Base-by-base conservation (phyloP, 2,888 invertebrate genomes). In the Sarcophaga carnaria region DNA sequence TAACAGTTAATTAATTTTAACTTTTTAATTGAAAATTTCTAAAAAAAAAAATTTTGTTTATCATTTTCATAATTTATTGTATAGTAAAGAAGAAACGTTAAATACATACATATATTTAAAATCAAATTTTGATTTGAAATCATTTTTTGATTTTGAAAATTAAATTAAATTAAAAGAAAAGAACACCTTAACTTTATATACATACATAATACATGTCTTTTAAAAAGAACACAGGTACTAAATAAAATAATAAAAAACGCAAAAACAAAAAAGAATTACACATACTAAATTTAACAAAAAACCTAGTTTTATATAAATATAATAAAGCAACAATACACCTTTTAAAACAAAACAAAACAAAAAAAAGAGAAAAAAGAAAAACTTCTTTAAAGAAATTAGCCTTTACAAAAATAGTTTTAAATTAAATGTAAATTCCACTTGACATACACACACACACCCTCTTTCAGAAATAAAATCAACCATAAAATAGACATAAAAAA, bases 191-290 rank as follows among this genome's bases (percentile, higher is more conserved):
- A 76, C 54, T 70, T 67, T 37, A 83, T 37, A 37, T 37, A 37
- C 81, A 84, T 79, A 37, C 81, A 84, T 79, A 37, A 85, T 80
- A 77, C 66, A 83, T 70, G 80, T 86, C 78, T 85, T 83, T 88
- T 86, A 83, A 86, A 88, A 85, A 83, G 82, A 86, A 85, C 80
- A 69, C 85, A 83, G 80, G 72, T 88, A 86, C 72, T 80, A 83
- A 83, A 78, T 47, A 63, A 83, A 66, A 69, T 45, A 66, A 72
- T 1, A 17, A 59, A 17, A 59, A 62, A 20, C 20, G 20, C 20
- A 20, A 20, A 20, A n/a, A n/a, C n/a, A n/a, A 49, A 64, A 76
- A 27, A 27, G 12, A 67, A 79, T 64, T 20, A 83, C 74, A 83
- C 82, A 47, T 77, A 75, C 71, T 80, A 86, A 80, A 47, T 74